Base-by-base conservation (phyloP, 2,113 vertebrate species). In the Oreochromis spilurus region DNA sequence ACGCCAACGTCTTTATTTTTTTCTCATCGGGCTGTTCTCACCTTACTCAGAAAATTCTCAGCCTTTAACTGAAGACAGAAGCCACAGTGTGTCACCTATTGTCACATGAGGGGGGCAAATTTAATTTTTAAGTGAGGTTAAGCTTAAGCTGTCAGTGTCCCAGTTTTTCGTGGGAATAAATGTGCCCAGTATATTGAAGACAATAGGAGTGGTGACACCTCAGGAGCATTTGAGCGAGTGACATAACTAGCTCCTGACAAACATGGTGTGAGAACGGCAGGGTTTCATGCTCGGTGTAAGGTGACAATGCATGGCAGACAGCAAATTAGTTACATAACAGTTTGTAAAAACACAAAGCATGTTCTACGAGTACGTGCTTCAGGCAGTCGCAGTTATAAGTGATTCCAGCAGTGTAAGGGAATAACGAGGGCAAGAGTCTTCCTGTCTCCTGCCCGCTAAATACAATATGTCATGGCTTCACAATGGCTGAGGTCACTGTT, bases 351-450 rank as follows among this genome's bases (percentile, higher is more conserved):
- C 26, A 58, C 43, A 52, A 29, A 79, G n/a, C 24, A 16, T 58
- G 8, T 75, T 87, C 58, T 84, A 50, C 79, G 6, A 52, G 29
- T 53, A 4, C 1, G 2, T n/a, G 54, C 79, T 55, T 57, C 7
- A 75, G 84, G 78, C 82, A 21, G 14, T 24, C 19, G 45, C 24
- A 16, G 50, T 52, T 48, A 4, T 89, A 90, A 92, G 43, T 45
- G 21, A 75, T 81, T 84, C 87, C 83, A 86, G 84, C 38, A 24
- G 40, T 67, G 45, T 77, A 52, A 77, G 45, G 17, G 26, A 85
- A 85, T 81, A 85, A 90, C 75, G 79, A 91, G 67, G 67, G 79
- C 87, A 82, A 90, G 86, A 84, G 85, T 90, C 80, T 88, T 92
- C 79, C 88, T 84, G 87, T 78, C 85, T 84, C 87, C 70, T 88